These are phyloP conservation scores for Buathra laborator DNA, from an alignment of 2,888 invertebrate genomes.

Conservation along the genomic window DNA sequence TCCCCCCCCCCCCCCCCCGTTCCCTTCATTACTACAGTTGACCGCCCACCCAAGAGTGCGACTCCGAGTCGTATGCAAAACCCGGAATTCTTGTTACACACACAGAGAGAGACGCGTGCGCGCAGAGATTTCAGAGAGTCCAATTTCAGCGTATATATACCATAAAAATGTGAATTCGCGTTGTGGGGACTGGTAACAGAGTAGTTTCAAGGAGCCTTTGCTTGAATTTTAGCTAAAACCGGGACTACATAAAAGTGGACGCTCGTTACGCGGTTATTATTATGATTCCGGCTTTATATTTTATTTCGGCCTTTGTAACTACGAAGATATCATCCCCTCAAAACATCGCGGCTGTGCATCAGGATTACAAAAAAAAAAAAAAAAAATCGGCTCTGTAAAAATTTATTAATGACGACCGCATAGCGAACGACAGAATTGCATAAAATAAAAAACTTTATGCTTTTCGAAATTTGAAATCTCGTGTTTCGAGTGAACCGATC, in stretches of 20 bases:
- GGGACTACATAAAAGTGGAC: neutral
- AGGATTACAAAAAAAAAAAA: too few species aligned
- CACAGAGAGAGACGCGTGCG: neutral
- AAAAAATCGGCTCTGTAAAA: too few species aligned
- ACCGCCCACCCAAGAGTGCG: too few species aligned
- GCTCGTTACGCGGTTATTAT: neutral
- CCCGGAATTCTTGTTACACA: neutral
- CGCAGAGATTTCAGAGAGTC: slow-evolving; percentile 6
- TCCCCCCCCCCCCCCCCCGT: too few species aligned
- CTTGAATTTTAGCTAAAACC: neutral
- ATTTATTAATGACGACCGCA: too few species aligned
- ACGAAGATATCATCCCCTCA: neutral
- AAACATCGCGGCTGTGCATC: neutral
- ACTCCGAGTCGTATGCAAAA: neutral
- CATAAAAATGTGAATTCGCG: slow-evolving; percentile 6
- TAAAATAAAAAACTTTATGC: neutral
- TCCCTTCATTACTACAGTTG: too few species aligned
- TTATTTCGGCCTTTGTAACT: neutral
- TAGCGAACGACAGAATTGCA: too few species aligned
- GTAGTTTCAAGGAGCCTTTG: neutral
- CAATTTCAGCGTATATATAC: slow-evolving; percentile 2
- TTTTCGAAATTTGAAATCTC: neutral
- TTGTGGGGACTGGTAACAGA: neutral
- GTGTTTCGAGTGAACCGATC: neutral
- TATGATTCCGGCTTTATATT: neutral